A percentile compares a stretch with the other conserved stretches of the same genome.
Evolutionary conservation across 1,140 invertebrate genomes (phyloP).

Genomic region (Caerostris darwini): DNA sequence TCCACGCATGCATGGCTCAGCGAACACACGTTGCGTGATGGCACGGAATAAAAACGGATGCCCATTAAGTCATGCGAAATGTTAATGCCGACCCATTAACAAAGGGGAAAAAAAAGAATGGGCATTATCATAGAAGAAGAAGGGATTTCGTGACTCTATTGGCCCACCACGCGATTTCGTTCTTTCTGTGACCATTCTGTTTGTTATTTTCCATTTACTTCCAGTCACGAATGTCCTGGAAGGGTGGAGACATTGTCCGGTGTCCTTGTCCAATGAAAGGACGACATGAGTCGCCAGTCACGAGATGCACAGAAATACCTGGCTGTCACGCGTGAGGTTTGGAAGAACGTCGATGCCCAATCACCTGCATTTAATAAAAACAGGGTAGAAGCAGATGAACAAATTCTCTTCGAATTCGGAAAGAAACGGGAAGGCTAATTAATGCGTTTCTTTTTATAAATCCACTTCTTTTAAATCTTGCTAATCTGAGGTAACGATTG

Average conservation of each 20-base stretch:
- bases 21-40: background rate
- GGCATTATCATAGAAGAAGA: constrained; percentile 26
- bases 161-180: constrained; percentile 16
- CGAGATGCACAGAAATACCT: constrained; percentile 5
- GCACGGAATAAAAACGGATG: constrained; percentile 53
- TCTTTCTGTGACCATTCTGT: background rate
- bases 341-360: background rate
- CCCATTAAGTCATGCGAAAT: constrained; percentile 49
- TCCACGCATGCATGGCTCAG: constrained; percentile 26
- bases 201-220: background rate
- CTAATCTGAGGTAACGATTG: too few species aligned
- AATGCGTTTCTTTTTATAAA: too few species aligned
- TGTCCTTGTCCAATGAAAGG: constrained; percentile 35
- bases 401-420: background rate
- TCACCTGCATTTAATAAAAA: background rate
- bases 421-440: too few species aligned
- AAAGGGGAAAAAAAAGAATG: constrained; percentile 30
- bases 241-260: constrained; percentile 14
- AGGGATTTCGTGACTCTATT: constrained; percentile 38
- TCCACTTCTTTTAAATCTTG: too few species aligned
- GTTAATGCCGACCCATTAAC: constrained; percentile 61
- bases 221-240: constrained; percentile 4
- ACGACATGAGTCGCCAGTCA: constrained; percentile 24
- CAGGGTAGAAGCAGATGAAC: background rate
- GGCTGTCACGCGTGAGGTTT: background rate